phyloP scores from a whole-genome alignment of 1,140 invertebrate genomes.

The Myzus persicae region DNA sequence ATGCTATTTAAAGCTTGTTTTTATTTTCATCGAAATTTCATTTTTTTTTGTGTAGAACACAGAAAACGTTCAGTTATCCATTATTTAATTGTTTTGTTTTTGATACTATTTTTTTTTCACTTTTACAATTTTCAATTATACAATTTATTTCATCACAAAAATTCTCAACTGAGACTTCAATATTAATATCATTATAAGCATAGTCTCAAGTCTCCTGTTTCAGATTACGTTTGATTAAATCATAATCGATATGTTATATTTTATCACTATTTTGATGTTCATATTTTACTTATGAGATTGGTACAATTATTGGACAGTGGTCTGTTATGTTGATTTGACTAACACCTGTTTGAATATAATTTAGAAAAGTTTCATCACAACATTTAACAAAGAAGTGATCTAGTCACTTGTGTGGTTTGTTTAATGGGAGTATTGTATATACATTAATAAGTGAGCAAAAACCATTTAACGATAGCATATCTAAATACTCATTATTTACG shows the following conservation, averaged over 20 bases:
- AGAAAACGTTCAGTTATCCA: background rate
- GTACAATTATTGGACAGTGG: slow-evolving; percentile 1
- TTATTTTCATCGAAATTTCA: background rate
- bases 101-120: background rate
- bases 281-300: background rate
- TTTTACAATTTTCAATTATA: background rate
- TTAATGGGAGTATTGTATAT: background rate
- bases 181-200: background rate
- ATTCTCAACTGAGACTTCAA: background rate
- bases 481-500: slow-evolving; percentile 6
- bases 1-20: background rate
- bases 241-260: background rate
- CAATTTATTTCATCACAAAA: background rate
- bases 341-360: slow-evolving; percentile 6
- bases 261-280: background rate
- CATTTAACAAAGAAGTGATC: background rate
- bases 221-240: background rate
- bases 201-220: background rate
- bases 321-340: slow-evolving; percentile 13
- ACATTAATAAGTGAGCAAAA: slow-evolving; percentile 5
- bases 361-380: slow-evolving; percentile 8
- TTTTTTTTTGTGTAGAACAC: background rate
- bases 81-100: background rate
- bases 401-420: background rate
- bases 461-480: background rate